Percentiles rank a stretch among this genome's conserved stretches.
Evolutionary conservation across 1,140 invertebrate species (phyloP).

Genomic region (Eueides isabella): DNA sequence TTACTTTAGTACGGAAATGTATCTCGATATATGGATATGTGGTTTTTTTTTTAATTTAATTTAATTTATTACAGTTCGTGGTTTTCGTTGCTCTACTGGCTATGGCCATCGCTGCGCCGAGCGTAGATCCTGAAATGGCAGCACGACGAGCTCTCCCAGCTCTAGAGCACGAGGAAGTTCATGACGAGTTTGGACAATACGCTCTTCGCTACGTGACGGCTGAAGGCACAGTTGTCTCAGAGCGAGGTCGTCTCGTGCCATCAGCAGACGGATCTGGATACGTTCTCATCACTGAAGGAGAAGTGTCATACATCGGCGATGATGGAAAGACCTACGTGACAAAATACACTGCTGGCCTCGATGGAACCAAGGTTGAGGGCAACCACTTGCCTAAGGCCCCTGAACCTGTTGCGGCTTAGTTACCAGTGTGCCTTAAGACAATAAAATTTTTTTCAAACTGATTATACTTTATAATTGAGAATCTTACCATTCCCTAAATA

Average conservation of each 20-base stretch:
- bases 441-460: background rate
- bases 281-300: background rate
- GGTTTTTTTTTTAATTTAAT: no score
- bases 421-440: background rate
- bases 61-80: no score
- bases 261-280: background rate
- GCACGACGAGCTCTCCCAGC: slow-evolving; percentile 5
- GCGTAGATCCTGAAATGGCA: background rate
- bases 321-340: slow-evolving; percentile 4
- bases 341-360: background rate
- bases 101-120: background rate
- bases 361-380: background rate
- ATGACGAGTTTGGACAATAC: slow-evolving; percentile 6
- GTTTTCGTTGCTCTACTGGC: slow-evolving; percentile 1
- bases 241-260: background rate
- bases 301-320: background rate
- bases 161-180: background rate
- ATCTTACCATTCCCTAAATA: background rate
- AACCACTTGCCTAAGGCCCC: background rate
- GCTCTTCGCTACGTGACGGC: slow-evolving; percentile 2
- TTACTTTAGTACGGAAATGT: background rate
- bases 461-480: background rate
- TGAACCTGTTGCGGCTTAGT: slow-evolving; percentile 2
- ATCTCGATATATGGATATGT: background rate
- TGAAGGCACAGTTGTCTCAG: background rate